Conservation (phyloP, 2,888 invertebrate genomes). For the Cerceris ruficornis region DNA sequence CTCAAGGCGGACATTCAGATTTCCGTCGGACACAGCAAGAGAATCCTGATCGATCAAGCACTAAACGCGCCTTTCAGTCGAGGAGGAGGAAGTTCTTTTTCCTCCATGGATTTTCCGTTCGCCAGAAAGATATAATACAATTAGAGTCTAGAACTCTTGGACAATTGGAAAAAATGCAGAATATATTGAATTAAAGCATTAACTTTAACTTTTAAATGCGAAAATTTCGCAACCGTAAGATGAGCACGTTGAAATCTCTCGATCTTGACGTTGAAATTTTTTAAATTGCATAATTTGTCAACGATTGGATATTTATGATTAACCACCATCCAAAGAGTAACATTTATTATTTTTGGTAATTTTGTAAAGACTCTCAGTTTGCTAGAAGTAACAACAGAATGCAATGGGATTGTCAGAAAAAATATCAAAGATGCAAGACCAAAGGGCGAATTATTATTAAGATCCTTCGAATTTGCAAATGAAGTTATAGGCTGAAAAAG, state of each 20-base stretch:
- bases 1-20: conserved; percentile 67
- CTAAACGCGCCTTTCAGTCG: conserved; percentile 54
- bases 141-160: background rate
- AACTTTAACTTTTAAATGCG: background rate
- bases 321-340: too few relatives aligned
- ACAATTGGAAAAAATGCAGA: too few relatives aligned
- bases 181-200: background rate
- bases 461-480: background rate
- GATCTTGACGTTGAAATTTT: too few relatives aligned
- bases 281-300: too few relatives aligned
- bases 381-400: too few relatives aligned
- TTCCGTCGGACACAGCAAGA: conserved; percentile 68
- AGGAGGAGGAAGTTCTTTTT: conserved; percentile 25
- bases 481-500: conserved; percentile 29
- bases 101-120: background rate
- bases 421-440: background rate
- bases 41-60: conserved; percentile 62
- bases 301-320: too few relatives aligned
- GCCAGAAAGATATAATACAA: background rate
- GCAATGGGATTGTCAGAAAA: background rate
- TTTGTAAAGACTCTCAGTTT: too few relatives aligned
- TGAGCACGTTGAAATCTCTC: too few relatives aligned
- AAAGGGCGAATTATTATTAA: background rate
- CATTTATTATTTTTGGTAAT: too few relatives aligned
- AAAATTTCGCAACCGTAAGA: background rate